Evolutionary conservation across 1,140 invertebrate genomes (phyloP), one percentile per base, ranked within the genome.

Genomic region (Drusus annulatus): DNA sequence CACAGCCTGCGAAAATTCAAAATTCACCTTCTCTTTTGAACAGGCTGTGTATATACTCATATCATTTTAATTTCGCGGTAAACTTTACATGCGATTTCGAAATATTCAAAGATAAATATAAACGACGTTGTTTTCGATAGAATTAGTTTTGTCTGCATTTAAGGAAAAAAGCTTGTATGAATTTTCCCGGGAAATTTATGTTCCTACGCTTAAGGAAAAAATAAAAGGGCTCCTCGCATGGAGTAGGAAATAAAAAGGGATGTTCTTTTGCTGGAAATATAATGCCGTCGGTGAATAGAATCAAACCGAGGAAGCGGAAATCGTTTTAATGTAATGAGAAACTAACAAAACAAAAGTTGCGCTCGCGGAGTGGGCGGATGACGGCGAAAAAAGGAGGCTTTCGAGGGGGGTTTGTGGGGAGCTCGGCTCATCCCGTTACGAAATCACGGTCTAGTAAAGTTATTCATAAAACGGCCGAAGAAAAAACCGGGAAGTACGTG

Each of bases 281-380:
- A 80, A 78, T 83, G 62, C 76, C 79, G 52, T 60, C 76, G 82
- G 76, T 83, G 82, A 83, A 83, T 83, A 68, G 80, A 83, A 78
- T 80, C 77, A 80, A 68, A 19, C 75, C 63, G 51, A 80, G 82
- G 82, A 79, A 80, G 82, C 80, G 82, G 80, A 83, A 83, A 80
- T 52, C 77, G 80, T 81, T 83, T 83, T 83, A 83, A 83, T 83
- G 82, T 83, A 83, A 83, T 83, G 82, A 83, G 82, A 83, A 83
- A 83, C 82, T 83, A 83, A 83, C 82, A 83, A 83, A 83, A 83
- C 82, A 83, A 83, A 83, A 83, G 74, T 81, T 78, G 58, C 56
- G 31, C 63, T 65, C 74, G 56, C 52, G 74, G 68, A 71, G 68
- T 50, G 51, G 52, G 71, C 23, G 71, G 71, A 75, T 75, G 71